Conservation (phyloP, 2,888 invertebrate genomes). For the Ferrisia virgata region DNA sequence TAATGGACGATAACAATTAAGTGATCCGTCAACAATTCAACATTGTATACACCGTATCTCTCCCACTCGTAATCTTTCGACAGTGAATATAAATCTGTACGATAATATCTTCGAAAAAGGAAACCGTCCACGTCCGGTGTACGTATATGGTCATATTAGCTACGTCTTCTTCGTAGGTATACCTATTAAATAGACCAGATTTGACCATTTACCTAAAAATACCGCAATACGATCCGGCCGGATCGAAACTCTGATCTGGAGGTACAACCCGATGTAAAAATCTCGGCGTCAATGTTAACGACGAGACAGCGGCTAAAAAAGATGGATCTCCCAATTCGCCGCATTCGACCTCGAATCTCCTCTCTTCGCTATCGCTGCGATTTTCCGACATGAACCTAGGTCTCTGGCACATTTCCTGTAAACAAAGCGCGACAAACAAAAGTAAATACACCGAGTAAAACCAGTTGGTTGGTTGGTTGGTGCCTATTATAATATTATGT, state of each 20-base stretch:
- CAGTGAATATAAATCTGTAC: neutral
- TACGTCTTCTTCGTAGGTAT: too few relatives aligned
- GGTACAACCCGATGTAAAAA: slow-evolving; percentile 67
- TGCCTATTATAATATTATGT: too few relatives aligned
- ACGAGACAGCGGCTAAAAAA: slow-evolving; percentile 64
- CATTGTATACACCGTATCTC: neutral
- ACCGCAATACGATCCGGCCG: slow-evolving; percentile 61
- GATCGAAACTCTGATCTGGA: slow-evolving; percentile 64
- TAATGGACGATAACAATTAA: too few relatives aligned
- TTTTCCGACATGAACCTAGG: slow-evolving; percentile 60
- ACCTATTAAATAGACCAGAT: too few relatives aligned
- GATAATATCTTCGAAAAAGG: neutral
- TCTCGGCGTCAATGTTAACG: slow-evolving; percentile 64
- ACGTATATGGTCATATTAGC: neutral
- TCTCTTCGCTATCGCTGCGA: slow-evolving; percentile 52
- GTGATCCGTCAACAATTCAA: too few relatives aligned
- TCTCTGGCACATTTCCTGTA: slow-evolving; percentile 65
- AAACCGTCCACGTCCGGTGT: neutral
- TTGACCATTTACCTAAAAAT: slow-evolving; percentile 60
- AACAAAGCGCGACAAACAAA: slow-evolving; percentile 47
- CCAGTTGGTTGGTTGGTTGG: neutral
- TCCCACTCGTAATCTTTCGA: neutral
- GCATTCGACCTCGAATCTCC: slow-evolving; percentile 58
- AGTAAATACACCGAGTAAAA: neutral
- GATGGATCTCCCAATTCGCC: slow-evolving; percentile 62